These are phyloP conservation scores for Drosophila lacicola DNA, from an alignment of 2,888 invertebrate genomes.

Conservation along the genomic window DNA sequence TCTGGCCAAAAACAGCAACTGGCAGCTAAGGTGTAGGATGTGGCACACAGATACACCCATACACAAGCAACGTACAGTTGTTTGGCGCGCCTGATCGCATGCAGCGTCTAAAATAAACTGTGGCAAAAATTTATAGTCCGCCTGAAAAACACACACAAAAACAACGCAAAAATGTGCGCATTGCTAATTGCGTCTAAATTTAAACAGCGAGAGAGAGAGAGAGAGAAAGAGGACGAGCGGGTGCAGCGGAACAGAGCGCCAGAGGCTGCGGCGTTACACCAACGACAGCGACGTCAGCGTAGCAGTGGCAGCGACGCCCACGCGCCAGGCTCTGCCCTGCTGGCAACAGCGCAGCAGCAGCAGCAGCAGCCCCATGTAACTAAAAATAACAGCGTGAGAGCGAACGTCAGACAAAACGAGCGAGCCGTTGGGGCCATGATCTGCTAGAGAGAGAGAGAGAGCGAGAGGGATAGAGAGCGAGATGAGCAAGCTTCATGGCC, in stretches of 20 bases:
- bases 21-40: constrained; percentile 67
- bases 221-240: constrained; percentile 1
- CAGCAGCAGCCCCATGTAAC: constrained; percentile 61
- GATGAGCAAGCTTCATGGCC: constrained; percentile 24
- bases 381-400: constrained; percentile 62
- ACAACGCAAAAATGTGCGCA: constrained; percentile 70
- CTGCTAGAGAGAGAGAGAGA: not conserved
- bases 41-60: constrained; percentile 48
- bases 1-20: constrained; percentile 74
- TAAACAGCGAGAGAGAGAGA: constrained; percentile 41
- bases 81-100: constrained; percentile 64
- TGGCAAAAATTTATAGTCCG: constrained; percentile 73
- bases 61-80: constrained; percentile 39
- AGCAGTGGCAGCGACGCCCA: constrained; percentile 64
- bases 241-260: constrained; percentile 27
- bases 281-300: constrained; percentile 31
- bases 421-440: constrained; percentile 4
- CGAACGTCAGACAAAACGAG: constrained; percentile 1
- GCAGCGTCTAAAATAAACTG: constrained; percentile 75
- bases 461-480: constrained; percentile 6
- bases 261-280: constrained; percentile 44
- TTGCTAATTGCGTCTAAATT: constrained; percentile 77
- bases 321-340: constrained; percentile 68
- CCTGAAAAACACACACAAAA: constrained; percentile 32
- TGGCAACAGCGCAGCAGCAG: constrained; percentile 47